These are phyloP conservation scores for Cyclina sinensis DNA, from an alignment of 1,140 invertebrate genomes.

Conservation along the genomic window DNA sequence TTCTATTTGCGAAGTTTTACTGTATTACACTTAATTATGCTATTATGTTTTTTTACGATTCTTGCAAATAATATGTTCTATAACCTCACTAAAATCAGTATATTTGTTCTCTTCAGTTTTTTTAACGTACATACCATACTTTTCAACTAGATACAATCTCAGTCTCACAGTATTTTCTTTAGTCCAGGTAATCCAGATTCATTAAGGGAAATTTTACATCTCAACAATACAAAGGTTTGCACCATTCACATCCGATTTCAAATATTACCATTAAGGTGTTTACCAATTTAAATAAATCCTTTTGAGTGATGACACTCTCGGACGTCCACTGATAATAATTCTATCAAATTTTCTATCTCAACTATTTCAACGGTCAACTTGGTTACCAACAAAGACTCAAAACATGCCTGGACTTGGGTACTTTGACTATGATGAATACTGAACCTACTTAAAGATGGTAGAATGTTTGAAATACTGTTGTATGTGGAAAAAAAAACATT, in stretches of 20 bases:
- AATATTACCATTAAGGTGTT: conserved; percentile 1
- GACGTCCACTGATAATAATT: conserved; percentile 3
- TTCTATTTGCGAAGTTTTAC: too few species aligned
- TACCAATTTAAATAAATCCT: conserved; percentile 12
- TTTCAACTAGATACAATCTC: not conserved
- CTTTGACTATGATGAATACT: too few species aligned
- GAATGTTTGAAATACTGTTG: too few species aligned
- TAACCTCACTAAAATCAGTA: too few species aligned
- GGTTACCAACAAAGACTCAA: not conserved
- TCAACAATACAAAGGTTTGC: not conserved
- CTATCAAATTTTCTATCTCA: not conserved
- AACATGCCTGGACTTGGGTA: not conserved
- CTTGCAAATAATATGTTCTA: too few species aligned
- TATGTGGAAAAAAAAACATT: too few species aligned
- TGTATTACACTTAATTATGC: too few species aligned
- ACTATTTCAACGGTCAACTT: not conserved
- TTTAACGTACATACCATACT: not conserved
- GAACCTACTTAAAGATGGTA: too few species aligned
- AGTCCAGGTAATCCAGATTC: not conserved
- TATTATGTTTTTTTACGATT: too few species aligned
- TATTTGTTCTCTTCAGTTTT: too few species aligned
- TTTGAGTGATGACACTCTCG: conserved; percentile 3
- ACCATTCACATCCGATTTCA: not conserved
- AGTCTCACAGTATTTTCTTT: not conserved
- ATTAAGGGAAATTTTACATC: not conserved